Evolutionary conservation across 2,797 vertebrate species (phyloP).

Genomic region (Paguma larvata): DNA sequence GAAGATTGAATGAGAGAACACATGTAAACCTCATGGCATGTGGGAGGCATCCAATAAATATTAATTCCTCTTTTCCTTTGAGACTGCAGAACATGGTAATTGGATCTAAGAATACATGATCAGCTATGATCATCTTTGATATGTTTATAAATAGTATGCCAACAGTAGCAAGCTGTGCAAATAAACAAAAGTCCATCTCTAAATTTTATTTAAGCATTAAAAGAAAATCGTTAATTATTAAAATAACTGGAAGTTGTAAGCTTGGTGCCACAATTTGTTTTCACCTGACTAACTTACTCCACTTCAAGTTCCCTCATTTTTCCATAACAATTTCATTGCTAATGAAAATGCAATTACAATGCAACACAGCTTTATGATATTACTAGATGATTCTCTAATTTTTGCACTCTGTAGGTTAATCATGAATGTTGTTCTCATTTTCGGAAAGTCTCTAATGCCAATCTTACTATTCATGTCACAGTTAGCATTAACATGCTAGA

Average conservation of each 20-base stretch:
- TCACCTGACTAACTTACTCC: conserved; percentile 14
- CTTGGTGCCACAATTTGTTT: not conserved
- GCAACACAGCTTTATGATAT: not conserved
- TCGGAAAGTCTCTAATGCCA: not conserved
- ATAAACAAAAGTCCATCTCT: not conserved
- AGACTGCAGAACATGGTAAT: not conserved
- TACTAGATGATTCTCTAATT: conserved; percentile 44
- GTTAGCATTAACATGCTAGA: conserved; percentile 26
- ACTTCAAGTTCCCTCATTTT: not conserved
- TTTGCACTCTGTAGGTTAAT: not conserved
- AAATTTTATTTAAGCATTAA: conserved; percentile 37
- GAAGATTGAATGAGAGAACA: not conserved
- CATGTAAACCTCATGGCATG: not conserved
- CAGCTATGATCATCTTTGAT: not conserved
- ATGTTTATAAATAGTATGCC: not conserved
- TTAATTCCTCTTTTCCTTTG: not conserved
- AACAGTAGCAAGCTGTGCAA: not conserved
- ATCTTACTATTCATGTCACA: conserved; percentile 60
- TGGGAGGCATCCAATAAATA: not conserved
- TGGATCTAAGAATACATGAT: not conserved
- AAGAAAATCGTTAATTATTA: not conserved
- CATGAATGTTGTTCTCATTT: conserved; percentile 45
- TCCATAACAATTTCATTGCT: not conserved
- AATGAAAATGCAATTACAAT: conserved; percentile 65
- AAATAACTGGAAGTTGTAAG: not conserved